Percentiles rank a stretch among this genome's conserved stretches.
Conservation (phyloP, 2,888 invertebrate genomes). For the Heliconius hortense region DNA sequence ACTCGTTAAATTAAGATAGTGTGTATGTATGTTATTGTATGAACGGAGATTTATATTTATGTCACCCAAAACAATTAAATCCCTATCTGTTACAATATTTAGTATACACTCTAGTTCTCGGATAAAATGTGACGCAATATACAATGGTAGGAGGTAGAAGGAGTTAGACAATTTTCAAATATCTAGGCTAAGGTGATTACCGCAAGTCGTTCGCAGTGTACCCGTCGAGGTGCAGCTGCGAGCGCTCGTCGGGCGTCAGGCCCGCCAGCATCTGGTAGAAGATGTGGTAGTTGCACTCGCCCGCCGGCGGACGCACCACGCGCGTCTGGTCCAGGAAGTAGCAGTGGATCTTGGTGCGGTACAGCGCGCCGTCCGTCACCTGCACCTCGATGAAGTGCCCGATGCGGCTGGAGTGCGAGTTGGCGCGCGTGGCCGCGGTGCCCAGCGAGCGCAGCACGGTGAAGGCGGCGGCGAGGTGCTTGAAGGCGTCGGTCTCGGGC, state of each 20-base stretch:
- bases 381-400: conserved; percentile 98
- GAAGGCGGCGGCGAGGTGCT: conserved; percentile 96
- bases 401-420: conserved; percentile 96
- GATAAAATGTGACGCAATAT: too few species aligned
- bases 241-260: conserved; percentile 91
- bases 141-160: too few species aligned
- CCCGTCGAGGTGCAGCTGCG: conserved; percentile 92
- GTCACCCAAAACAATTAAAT: too few species aligned
- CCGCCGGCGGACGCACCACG: conserved; percentile 91
- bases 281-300: conserved; percentile 97
- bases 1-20: too few species aligned
- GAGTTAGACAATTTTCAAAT: neutral
- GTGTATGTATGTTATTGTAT: too few species aligned
- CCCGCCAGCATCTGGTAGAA: conserved; percentile 98
- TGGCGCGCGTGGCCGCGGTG: conserved; percentile 93
- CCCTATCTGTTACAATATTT: too few species aligned
- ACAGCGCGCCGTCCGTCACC: conserved; percentile 96
- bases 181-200: conserved; percentile 55
- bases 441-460: conserved; percentile 95
- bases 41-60: too few species aligned
- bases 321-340: conserved; percentile 97
- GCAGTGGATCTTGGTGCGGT: conserved; percentile 97
- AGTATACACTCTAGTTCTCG: too few species aligned
- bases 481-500: conserved; percentile 97
- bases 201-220: conserved; percentile 90